Conservation (phyloP, 2,888 invertebrate species). For the Cotesia congregata region DNA sequence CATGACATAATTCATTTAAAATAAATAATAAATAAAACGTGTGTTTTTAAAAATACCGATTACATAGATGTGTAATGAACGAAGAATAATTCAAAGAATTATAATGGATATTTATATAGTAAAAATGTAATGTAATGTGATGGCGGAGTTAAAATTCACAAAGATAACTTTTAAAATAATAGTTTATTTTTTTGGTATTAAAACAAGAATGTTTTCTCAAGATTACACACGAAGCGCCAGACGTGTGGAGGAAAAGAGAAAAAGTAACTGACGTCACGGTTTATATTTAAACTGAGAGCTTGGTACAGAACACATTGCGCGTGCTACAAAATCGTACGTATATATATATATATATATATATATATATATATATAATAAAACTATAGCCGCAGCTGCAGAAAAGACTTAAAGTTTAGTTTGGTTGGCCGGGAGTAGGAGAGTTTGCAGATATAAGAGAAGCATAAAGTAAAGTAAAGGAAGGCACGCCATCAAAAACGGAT, state of each 20-base stretch:
- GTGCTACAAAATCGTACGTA: constrained; percentile 31
- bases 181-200: background rate
- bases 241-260: constrained; percentile 22
- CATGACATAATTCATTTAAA: background rate
- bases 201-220: constrained; percentile 1
- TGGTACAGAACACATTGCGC: constrained; percentile 45
- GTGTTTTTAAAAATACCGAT: background rate
- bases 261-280: constrained; percentile 55
- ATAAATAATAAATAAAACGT: background rate
- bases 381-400: background rate
- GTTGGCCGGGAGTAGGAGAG: background rate
- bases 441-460: constrained; percentile 9
- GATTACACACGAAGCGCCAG: constrained; percentile 1
- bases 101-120: background rate
- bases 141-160: background rate
- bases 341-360: background rate
- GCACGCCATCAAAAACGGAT: constrained; percentile 60
- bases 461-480: background rate
- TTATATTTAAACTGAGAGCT: constrained; percentile 60
- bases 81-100: background rate
- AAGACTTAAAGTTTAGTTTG: background rate
- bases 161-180: background rate
- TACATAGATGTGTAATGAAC: background rate
- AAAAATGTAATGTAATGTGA: background rate
- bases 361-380: background rate